These are phyloP conservation scores for Anguilla anguilla DNA, from an alignment of 2,797 vertebrate genomes.

Conservation along the genomic window DNA sequence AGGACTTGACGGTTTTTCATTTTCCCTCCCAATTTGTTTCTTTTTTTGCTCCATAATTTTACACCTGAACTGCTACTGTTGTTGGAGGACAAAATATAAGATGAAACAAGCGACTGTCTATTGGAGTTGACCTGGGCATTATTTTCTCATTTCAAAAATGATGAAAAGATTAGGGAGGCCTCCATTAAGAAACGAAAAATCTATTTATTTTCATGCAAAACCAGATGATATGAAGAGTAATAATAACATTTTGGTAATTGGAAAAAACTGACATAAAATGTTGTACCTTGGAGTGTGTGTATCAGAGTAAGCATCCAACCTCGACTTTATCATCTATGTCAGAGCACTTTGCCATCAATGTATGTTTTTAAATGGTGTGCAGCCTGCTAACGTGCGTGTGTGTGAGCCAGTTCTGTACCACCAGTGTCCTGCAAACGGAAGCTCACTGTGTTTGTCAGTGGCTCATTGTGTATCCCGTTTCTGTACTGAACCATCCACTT, in stretches of 20 bases:
- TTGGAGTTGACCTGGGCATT: neutral
- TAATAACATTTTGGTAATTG: neutral
- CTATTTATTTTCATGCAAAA: neutral
- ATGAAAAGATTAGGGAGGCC: neutral
- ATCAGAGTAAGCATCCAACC: neutral
- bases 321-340: slow-evolving; percentile 5
- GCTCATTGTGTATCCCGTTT: slow-evolving; percentile 49
- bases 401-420: slow-evolving; percentile 34
- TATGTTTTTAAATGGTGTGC: slow-evolving; percentile 38
- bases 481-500: slow-evolving; percentile 23
- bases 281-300: neutral
- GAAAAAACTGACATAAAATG: neutral
- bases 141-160: neutral
- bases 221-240: neutral
- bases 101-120: neutral
- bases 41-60: neutral
- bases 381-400: neutral
- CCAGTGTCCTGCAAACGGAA: slow-evolving; percentile 18
- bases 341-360: slow-evolving; percentile 34
- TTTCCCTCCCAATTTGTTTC: neutral
- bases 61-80: neutral
- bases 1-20: neutral
- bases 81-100: neutral
- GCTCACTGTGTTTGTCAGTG: slow-evolving; percentile 38
- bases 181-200: neutral